Base-by-base conservation (phyloP, 2,797 vertebrate species). In the Ceryle rudis region DNA sequence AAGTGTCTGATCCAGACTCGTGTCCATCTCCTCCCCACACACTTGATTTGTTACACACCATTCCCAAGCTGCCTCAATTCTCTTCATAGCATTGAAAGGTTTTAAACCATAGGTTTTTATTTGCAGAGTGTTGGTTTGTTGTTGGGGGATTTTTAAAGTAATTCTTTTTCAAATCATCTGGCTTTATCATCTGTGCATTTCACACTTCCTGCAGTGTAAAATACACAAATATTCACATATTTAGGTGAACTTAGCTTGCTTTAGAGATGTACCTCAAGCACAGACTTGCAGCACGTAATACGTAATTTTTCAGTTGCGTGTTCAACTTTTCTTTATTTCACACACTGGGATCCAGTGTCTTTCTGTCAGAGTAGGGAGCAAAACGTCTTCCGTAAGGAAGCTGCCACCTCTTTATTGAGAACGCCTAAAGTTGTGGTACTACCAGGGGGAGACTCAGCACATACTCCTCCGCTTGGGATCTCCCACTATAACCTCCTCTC, bases 21-120 rank as follows among this genome's bases (percentile, higher is more conserved):
- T 8, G 8, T 31, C 58, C 62, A 14, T 14, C 39, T 60, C 1
- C 14, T 19, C 19, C 4, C 10, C 6, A 5, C 6, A 5, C 3
- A 3, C 0, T 65, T 31, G 9, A 29, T 67, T 65, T 75, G 26
- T 73, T 73, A 66, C 44, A 71, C 8, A 44, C 8, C 19, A 35
- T 44, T 83, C 42, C 47, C 33, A 28, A 79, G 75, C 11, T 60
- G 14, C 35, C 55, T 73, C 51, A 46, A 58, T 55, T 73, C 5
- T 85, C 35, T n/a, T 77, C 16, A 10, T 31, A 62, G 79, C 29
- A 75, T 1, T 46, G 21, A 72, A 15, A 3, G 14, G 3, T 69
- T 92, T 71, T 47, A 81, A 74, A 51, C 13, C 20, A 64, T n/a
- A 16, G 2, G 28, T 81, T 80, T 89, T 67, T 28, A 73, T 39